Evolutionary conservation across 1,140 invertebrate genomes (phyloP).

Genomic region (Polyergus mexicanus): DNA sequence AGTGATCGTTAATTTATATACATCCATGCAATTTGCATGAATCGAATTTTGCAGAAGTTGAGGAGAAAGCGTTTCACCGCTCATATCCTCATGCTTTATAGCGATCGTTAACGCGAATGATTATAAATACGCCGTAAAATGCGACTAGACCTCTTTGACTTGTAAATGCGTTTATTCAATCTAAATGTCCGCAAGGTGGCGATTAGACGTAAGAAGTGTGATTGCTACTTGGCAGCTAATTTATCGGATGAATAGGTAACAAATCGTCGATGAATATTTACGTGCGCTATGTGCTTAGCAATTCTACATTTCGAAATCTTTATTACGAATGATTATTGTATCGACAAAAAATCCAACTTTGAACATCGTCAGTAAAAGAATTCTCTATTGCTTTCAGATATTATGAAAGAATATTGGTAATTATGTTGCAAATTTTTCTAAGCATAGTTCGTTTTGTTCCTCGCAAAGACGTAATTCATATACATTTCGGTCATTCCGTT

Average conservation of each 20-base stretch:
- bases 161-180: slow-evolving; percentile 65
- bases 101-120: slow-evolving; percentile 59
- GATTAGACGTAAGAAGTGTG: slow-evolving; percentile 62
- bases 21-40: neutral
- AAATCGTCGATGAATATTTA: slow-evolving; percentile 52
- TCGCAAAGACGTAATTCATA: neutral
- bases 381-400: neutral
- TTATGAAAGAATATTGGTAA: neutral
- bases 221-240: slow-evolving; percentile 45
- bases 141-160: slow-evolving; percentile 59
- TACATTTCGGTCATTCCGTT: neutral
- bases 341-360: neutral
- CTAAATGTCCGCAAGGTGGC: slow-evolving; percentile 35
- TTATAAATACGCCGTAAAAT: slow-evolving; percentile 62
- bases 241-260: slow-evolving; percentile 53
- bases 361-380: neutral
- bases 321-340: neutral
- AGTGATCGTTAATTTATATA: slow-evolving; percentile 2
- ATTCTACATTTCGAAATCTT: slow-evolving; percentile 1
- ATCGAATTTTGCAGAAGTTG: slow-evolving; percentile 22
- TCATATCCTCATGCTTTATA: slow-evolving; percentile 42
- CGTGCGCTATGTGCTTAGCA: neutral
- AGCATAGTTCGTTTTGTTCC: neutral
- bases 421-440: neutral
- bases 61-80: slow-evolving; percentile 13